These are phyloP conservation scores for Lathronympha strigana DNA, from an alignment of 2,888 invertebrate species.

Conservation along the genomic window DNA sequence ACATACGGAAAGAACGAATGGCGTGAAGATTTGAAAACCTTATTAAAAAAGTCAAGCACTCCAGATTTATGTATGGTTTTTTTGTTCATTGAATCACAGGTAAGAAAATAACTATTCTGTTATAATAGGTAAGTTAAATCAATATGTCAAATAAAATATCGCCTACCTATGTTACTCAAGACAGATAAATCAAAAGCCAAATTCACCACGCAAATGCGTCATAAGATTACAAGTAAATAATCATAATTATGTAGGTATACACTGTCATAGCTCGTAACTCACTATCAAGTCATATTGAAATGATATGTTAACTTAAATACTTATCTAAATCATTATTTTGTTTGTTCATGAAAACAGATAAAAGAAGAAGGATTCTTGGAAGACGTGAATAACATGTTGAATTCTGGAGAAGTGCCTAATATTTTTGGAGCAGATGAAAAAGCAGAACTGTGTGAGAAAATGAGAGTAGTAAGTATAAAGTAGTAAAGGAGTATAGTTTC, in stretches of 20 bases:
- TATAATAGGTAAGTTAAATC: background rate
- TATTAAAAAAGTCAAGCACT: constrained; percentile 91
- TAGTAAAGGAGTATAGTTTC: background rate
- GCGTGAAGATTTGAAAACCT: constrained; percentile 95
- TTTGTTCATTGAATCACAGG: constrained; percentile 95
- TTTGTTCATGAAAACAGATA: constrained; percentile 80
- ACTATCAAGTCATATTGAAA: too few relatives aligned
- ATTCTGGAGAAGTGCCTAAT: constrained; percentile 97
- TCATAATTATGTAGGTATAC: too few relatives aligned
- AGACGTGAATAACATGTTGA: constrained; percentile 95
- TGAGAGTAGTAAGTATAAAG: constrained; percentile 85
- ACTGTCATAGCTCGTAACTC: too few relatives aligned
- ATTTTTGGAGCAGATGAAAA: constrained; percentile 94
- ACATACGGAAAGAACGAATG: constrained; percentile 93
- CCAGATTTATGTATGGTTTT: constrained; percentile 95
- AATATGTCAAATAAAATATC: background rate
- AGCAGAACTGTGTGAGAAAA: constrained; percentile 95
- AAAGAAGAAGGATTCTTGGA: constrained; percentile 97
- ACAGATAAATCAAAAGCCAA: too few relatives aligned
- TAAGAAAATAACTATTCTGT: constrained; percentile 53
- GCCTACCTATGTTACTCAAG: too few relatives aligned
- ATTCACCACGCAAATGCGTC: too few relatives aligned
- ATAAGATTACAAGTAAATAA: too few relatives aligned
- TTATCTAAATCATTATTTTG: background rate
- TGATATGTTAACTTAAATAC: too few relatives aligned